A percentile compares a stretch with the other conserved stretches of the same genome.
phyloP scores from a whole-genome alignment of 2,797 vertebrate genomes.

The Poecilia velifera region DNA sequence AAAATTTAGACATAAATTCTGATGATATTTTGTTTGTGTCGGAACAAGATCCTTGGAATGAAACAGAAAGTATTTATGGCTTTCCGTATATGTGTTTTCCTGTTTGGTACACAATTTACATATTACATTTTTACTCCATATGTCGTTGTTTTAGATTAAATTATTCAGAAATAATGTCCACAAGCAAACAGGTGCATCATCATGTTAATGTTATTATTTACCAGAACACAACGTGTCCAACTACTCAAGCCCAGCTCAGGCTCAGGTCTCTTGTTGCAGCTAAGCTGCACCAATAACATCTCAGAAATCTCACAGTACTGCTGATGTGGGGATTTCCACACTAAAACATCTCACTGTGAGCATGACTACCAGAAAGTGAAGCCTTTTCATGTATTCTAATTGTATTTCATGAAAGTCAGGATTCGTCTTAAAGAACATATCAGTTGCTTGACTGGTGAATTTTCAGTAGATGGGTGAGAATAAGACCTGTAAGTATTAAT shows the following conservation, averaged over 20 bases:
- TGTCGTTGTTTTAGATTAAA: not conserved
- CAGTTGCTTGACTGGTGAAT: too few relatives aligned
- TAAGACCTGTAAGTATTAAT: not conserved
- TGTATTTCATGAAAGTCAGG: conserved; percentile 26
- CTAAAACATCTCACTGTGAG: conserved; percentile 21
- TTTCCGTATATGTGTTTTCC: not conserved
- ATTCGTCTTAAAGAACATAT: not conserved
- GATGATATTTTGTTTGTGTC: not conserved
- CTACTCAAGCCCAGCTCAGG: not conserved
- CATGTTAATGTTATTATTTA: not conserved
- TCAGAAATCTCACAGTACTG: not conserved
- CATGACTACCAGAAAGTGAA: conserved; percentile 18
- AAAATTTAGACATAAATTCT: not conserved
- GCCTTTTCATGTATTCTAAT: not conserved
- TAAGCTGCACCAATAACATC: conserved; percentile 29
- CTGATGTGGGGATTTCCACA: conserved; percentile 55
- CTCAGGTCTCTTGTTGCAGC: conserved; percentile 9
- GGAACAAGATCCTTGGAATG: not conserved
- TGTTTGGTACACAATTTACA: not conserved
- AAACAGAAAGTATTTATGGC: not conserved
- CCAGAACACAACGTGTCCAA: not conserved
- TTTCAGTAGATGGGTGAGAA: too few relatives aligned
- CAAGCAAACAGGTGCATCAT: not conserved
- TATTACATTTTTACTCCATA: not conserved
- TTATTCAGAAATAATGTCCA: not conserved